A percentile compares a stretch with the other conserved stretches of the same genome.
These are phyloP conservation scores for Caerostris darwini DNA, from an alignment of 1,140 invertebrate genomes.

Conservation along the genomic window DNA sequence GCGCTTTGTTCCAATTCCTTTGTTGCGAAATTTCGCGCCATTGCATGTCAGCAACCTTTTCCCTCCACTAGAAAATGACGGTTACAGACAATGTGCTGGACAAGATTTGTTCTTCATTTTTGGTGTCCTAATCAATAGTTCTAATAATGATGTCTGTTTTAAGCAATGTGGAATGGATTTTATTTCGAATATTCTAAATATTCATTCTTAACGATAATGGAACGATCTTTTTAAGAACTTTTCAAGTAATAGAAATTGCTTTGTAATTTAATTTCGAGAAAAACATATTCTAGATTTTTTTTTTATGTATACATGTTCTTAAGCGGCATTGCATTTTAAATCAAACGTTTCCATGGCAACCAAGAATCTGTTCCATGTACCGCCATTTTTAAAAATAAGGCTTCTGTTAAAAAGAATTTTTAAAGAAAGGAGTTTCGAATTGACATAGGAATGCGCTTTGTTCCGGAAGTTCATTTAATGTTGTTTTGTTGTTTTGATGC, in stretches of 20 bases:
- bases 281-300: background rate
- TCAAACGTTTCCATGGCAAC: background rate
- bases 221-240: background rate
- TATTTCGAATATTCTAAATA: background rate
- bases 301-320: background rate
- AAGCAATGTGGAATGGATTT: background rate
- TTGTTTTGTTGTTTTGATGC: no score
- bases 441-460: background rate
- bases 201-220: background rate
- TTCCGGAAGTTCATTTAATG: background rate
- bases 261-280: background rate
- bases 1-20: conserved; percentile 46
- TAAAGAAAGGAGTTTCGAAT: background rate
- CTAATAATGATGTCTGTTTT: conserved; percentile 50
- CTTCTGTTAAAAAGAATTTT: background rate
- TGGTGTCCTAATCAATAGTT: background rate
- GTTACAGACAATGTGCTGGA: conserved; percentile 9
- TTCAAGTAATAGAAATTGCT: background rate
- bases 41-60: conserved; percentile 39
- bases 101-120: background rate
- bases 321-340: background rate
- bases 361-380: background rate
- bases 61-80: background rate
- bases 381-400: background rate
- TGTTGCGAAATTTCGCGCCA: conserved; percentile 54